These are phyloP conservation scores for Ciconia nigra DNA, from an alignment of 2,797 vertebrate genomes.

Conservation along the genomic window DNA sequence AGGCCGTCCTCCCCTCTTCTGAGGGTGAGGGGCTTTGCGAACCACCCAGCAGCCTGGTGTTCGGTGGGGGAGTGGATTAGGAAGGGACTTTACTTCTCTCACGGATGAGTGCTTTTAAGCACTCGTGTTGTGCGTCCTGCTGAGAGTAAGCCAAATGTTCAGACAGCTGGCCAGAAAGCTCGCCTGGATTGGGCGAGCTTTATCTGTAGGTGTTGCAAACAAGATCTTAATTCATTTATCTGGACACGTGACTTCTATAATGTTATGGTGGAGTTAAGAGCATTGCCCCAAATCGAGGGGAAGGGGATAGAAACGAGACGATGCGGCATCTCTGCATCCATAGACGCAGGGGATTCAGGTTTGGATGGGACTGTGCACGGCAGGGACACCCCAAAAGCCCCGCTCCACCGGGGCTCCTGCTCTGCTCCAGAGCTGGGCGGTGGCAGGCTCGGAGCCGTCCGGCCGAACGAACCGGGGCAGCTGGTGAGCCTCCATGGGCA, in stretches of 20 bases:
- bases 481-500: neutral
- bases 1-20: neutral
- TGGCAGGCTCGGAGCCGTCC: rapidly evolving
- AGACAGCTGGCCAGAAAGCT: neutral
- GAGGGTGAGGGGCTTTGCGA: neutral
- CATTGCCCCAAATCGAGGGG: neutral
- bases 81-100: conserved; percentile 14
- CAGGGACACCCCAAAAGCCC: neutral
- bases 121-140: neutral
- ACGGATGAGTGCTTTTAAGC: neutral
- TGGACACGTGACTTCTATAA: neutral
- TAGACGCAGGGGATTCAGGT: rapidly evolving
- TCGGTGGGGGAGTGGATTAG: neutral
- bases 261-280: neutral
- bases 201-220: conserved; percentile 47
- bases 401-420: rapidly evolving
- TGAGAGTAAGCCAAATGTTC: conserved; percentile 10
- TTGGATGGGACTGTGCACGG: neutral
- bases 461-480: rapidly evolving
- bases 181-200: neutral
- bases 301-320: neutral
- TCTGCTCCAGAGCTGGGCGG: neutral
- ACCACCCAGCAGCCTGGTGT: neutral
- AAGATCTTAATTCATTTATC: conserved; percentile 47
- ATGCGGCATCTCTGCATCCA: rapidly evolving